Evolutionary conservation across 2,113 vertebrate species (phyloP).

Genomic region (Hydrochoerus hydrochaeris): DNA sequence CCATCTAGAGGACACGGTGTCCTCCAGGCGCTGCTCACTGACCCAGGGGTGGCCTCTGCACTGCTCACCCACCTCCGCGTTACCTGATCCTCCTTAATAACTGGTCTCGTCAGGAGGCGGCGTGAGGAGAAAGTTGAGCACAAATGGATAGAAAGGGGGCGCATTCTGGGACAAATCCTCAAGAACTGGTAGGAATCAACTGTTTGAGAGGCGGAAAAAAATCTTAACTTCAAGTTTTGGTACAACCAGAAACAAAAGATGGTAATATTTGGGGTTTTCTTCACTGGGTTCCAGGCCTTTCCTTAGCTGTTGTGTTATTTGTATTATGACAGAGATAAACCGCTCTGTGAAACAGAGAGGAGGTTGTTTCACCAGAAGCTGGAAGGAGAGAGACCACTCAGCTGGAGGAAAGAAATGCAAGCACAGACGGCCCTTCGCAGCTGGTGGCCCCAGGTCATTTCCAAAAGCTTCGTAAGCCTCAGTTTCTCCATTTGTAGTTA

Average conservation of each 20-base stretch:
- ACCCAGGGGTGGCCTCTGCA: constrained; percentile 30
- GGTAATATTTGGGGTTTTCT: background rate
- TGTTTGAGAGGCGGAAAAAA: background rate
- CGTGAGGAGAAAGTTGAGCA: background rate
- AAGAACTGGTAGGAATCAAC: background rate
- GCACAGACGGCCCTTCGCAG: background rate
- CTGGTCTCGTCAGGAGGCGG: background rate
- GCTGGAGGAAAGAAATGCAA: background rate
- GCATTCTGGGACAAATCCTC: background rate
- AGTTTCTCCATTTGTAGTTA: background rate
- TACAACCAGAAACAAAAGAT: background rate
- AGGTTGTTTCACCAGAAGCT: background rate
- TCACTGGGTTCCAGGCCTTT: background rate
- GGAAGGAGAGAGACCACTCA: background rate
- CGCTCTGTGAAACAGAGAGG: background rate
- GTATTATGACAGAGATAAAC: background rate
- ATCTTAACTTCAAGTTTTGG: background rate
- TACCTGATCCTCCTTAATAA: constrained; percentile 53
- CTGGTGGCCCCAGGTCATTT: background rate
- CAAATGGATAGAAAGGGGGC: background rate
- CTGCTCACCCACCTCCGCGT: constrained; percentile 55
- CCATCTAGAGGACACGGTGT: background rate
- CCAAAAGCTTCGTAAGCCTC: background rate
- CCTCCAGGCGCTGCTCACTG: background rate
- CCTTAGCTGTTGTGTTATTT: background rate